These are phyloP conservation scores for Epinotia ramella DNA, from an alignment of 2,888 invertebrate species.

Conservation along the genomic window DNA sequence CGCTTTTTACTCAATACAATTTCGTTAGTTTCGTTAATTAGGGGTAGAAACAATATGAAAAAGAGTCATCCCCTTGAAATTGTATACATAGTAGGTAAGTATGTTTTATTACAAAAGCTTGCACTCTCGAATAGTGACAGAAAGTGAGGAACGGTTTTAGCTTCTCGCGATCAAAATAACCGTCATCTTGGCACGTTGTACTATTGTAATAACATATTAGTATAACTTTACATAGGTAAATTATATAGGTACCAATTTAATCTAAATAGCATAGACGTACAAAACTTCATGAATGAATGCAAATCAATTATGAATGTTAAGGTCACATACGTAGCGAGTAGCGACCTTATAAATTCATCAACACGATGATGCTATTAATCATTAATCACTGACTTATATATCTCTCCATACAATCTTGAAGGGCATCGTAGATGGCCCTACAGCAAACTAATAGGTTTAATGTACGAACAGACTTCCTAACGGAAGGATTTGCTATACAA, in stretches of 20 bases:
- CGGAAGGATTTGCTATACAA: slow-evolving; percentile 36
- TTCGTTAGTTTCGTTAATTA: too few species aligned
- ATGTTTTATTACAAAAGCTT: background rate
- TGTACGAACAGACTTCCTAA: slow-evolving; percentile 13
- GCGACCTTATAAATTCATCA: slow-evolving; percentile 29
- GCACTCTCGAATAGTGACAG: background rate
- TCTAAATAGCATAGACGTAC: background rate
- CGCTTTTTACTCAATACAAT: too few species aligned
- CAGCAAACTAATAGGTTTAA: slow-evolving; percentile 8
- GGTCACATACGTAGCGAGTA: slow-evolving; percentile 4
- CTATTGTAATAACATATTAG: too few species aligned
- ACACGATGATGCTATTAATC: slow-evolving; percentile 22
- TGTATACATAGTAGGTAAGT: too few species aligned
- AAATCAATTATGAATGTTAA: slow-evolving; percentile 22
- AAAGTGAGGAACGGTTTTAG: background rate
- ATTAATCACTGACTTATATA: slow-evolving; percentile 20
- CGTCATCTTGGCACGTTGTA: background rate
- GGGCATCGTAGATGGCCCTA: slow-evolving; percentile 29
- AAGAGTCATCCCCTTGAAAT: too few species aligned
- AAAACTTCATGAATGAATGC: slow-evolving; percentile 16
- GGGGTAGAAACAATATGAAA: too few species aligned
- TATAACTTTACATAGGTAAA: background rate
- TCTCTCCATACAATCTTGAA: slow-evolving; percentile 15
- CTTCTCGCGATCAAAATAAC: background rate
- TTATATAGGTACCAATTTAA: background rate